These are phyloP conservation scores for Panthera leo DNA, from an alignment of 2,113 vertebrate species.

Conservation along the genomic window DNA sequence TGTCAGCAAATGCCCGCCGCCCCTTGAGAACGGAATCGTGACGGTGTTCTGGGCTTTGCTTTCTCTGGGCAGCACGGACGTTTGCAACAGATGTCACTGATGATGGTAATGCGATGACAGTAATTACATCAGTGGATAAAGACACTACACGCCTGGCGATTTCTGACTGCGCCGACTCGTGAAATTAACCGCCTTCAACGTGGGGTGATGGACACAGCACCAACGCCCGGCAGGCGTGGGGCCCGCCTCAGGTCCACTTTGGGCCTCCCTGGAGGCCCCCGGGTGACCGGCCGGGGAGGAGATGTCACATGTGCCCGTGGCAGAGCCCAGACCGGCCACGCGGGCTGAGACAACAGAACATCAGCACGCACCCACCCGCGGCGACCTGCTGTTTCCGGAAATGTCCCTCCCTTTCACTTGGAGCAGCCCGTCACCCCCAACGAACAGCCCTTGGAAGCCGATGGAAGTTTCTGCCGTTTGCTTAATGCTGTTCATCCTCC, in stretches of 20 bases:
- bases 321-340: too few species aligned
- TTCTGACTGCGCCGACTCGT: background rate
- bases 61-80: background rate
- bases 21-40: rapidly evolving
- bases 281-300: background rate
- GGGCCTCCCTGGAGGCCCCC: too few species aligned
- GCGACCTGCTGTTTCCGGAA: rapidly evolving
- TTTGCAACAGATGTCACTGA: background rate
- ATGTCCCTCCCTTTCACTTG: background rate
- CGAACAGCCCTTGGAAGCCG: background rate
- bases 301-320: too few species aligned
- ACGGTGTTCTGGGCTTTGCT: background rate
- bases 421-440: background rate
- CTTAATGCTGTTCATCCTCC: too few species aligned
- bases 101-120: rapidly evolving
- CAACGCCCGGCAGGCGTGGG: background rate
- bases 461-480: background rate
- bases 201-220: rapidly evolving
- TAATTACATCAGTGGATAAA: too few species aligned
- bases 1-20: rapidly evolving
- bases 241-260: background rate
- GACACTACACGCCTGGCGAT: background rate
- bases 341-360: background rate
- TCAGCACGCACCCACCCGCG: rapidly evolving
- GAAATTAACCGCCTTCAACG: background rate